Conservation (phyloP, 2,888 invertebrate species). For the Perdita meconis region DNA sequence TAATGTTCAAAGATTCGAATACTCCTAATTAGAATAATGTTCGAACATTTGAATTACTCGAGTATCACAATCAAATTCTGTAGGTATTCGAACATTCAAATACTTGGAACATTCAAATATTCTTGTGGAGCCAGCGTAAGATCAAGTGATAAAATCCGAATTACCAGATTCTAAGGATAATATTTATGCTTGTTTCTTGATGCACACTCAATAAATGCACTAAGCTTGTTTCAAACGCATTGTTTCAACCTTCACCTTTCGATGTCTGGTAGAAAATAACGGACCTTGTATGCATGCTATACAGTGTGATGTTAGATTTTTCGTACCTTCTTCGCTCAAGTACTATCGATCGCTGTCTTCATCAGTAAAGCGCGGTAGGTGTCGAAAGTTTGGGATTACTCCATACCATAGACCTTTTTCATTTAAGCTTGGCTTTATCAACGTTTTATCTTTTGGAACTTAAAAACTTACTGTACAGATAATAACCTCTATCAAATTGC, state of each 20-base stretch:
- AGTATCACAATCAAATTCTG: too few species aligned
- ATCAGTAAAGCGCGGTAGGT: constrained; percentile 12
- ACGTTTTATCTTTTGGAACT: neutral
- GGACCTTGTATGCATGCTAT: constrained; percentile 29
- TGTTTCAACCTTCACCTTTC: constrained; percentile 61
- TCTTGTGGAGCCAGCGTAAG: too few species aligned
- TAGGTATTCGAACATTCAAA: too few species aligned
- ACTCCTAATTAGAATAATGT: too few species aligned
- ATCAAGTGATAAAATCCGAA: neutral
- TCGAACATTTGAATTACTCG: too few species aligned
- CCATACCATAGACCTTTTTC: neutral
- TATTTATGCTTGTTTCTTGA: constrained; percentile 1
- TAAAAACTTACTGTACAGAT: too few species aligned
- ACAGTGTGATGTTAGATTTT: constrained; percentile 8
- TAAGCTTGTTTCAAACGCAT: constrained; percentile 9
- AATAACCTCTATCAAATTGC: too few species aligned
- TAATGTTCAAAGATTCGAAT: too few species aligned
- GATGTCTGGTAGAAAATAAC: constrained; percentile 45
- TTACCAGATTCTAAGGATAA: neutral
- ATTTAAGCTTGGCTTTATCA: neutral
- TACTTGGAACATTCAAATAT: too few species aligned
- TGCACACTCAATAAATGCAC: neutral
- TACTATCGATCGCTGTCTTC: constrained; percentile 18
- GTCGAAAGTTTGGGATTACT: neutral
- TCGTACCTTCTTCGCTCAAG: constrained; percentile 16